Conservation (phyloP, 2,797 vertebrate species). For the Darevskia nairensis region DNA sequence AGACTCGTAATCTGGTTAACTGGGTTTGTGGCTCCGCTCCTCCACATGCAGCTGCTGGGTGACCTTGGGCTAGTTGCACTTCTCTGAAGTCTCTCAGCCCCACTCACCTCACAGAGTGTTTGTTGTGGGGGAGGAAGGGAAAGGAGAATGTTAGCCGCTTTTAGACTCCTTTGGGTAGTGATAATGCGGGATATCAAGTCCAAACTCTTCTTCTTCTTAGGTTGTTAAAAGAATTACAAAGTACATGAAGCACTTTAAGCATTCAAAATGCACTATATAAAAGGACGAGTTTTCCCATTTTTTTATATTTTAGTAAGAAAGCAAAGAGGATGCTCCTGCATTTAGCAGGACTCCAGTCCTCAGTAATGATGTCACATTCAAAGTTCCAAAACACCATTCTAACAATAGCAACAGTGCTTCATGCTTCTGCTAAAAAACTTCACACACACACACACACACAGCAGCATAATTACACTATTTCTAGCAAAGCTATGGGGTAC, state of each 20-base stretch:
- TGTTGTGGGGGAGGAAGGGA: too few relatives aligned
- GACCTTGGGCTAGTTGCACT: too few relatives aligned
- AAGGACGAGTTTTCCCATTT: not conserved
- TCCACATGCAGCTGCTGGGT: too few relatives aligned
- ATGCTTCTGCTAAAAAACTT: fast-evolving
- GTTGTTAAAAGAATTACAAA: not conserved
- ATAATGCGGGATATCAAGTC: too few relatives aligned
- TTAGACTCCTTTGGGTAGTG: too few relatives aligned
- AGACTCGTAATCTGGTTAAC: too few relatives aligned
- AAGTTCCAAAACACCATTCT: not conserved
- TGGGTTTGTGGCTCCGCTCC: too few relatives aligned
- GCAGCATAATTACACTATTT: not conserved
- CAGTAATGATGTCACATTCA: not conserved
- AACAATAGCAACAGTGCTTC: fast-evolving
- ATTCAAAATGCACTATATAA: not conserved
- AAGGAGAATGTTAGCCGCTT: too few relatives aligned
- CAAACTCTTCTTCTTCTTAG: not conserved
- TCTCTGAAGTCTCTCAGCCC: too few relatives aligned
- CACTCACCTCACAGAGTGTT: too few relatives aligned
- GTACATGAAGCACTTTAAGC: not conserved
- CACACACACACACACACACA: too few relatives aligned
- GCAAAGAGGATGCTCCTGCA: not conserved
- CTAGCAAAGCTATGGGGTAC: not conserved
- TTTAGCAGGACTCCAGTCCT: not conserved
- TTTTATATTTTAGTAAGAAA: not conserved